Evolutionary conservation across 37 sponge, comb jelly and placozoan genomes (phyloP).

Genomic region (Eunapius fragilis): DNA sequence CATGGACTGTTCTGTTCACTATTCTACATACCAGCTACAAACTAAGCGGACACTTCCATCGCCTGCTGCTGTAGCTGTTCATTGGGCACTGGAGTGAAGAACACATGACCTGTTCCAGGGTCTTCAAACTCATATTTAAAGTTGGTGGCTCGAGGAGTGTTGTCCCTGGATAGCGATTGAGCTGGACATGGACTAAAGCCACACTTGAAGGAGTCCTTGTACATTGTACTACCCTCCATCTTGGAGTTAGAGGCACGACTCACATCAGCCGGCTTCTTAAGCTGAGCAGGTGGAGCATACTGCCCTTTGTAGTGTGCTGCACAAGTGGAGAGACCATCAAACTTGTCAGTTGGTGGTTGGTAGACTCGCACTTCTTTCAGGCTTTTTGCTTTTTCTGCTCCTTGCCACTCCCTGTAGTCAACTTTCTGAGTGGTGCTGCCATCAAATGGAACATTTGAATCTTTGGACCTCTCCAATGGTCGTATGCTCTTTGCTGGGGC

Average conservation of each 20-base stretch:
- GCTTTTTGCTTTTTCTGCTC: slow-evolving; percentile 14
- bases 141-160: neutral
- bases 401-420: slow-evolving; percentile 64
- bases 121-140: neutral
- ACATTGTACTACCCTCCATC: slow-evolving; percentile 42
- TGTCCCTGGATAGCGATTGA: neutral
- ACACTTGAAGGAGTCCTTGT: slow-evolving; percentile 39
- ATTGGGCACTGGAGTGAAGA: neutral
- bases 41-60: neutral
- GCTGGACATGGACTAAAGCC: slow-evolving; percentile 46
- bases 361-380: slow-evolving; percentile 42
- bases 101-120: neutral
- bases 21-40: neutral
- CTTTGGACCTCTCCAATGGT: slow-evolving; percentile 14
- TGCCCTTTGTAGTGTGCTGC: slow-evolving; percentile 49
- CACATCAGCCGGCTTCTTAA: slow-evolving; percentile 34
- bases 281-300: slow-evolving; percentile 34
- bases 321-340: slow-evolving; percentile 64
- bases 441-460: slow-evolving; percentile 19
- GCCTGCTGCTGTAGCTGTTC: neutral
- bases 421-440: slow-evolving; percentile 39
- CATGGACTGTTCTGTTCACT: neutral
- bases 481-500: slow-evolving; percentile 34
- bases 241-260: neutral
- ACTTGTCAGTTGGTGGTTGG: slow-evolving; percentile 60